Base-by-base conservation (phyloP, 2,797 vertebrate species). In the Sebastes aleutianus region DNA sequence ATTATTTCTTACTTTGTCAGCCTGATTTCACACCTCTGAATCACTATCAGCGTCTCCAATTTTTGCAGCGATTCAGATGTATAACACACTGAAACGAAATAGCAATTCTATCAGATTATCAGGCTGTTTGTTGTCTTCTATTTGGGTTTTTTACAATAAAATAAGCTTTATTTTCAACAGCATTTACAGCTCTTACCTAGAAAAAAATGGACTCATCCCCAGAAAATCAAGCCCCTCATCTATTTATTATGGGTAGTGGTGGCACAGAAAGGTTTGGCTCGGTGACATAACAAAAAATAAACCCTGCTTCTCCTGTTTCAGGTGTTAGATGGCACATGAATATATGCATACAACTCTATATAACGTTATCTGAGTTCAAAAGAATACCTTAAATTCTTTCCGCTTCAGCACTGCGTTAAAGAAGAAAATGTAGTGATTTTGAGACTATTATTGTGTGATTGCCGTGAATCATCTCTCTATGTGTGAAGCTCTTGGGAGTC, bases 221-320 rank as follows among this genome's bases (percentile, higher is more conserved):
- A 14, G 3, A 9, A 82, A 63, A 31, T 74, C 13, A 36, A 57
- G 5, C 43, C 29, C 20, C 18, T 68, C 34, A 16, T 50, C 8
- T 39, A 5, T 76, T 31, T 18, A 20, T 20, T 71, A 47, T 36
- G 18, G n/a, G 24, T 11, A 16, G 12, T 64, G 32, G 22, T 57
- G 11, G 43, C 50, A 74, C 69, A 24, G 57, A 74, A 57, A 31
- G 5, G 5, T 39, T 62, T 58, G 75, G 26, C 6, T 56, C 10
- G 14, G 39, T 85, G 80, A 84, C 80, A 79, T 65, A 76, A 79
- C 70, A 69, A 68, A 83, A 88, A 80, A 64, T 63, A 47, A 74
- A 56, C 43, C 72, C 69, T 11, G 66, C 32, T 58, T 82, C 83
- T 86, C 84, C 24, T 70, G 43, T 86, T 89, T 84, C 81, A 85